phyloP scores from a whole-genome alignment of 1,140 invertebrate genomes.

The Anastatus disparis region DNA sequence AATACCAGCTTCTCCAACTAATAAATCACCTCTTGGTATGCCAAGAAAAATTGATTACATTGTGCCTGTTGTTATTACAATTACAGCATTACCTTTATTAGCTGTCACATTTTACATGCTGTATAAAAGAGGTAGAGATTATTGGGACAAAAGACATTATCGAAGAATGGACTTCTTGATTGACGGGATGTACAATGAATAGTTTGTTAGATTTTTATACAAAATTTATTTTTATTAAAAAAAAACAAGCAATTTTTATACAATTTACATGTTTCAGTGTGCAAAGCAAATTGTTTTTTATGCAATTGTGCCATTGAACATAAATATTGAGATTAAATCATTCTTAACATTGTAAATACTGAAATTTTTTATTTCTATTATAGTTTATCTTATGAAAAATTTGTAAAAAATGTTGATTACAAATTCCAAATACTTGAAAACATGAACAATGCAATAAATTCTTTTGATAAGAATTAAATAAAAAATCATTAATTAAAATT shows the following conservation, averaged over 20 bases:
- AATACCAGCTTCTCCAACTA: slow-evolving; percentile 50
- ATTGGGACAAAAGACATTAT: slow-evolving; percentile 81
- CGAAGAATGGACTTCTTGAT: slow-evolving; percentile 82
- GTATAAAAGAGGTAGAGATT: slow-evolving; percentile 75
- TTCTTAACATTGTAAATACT: slow-evolving; percentile 13
- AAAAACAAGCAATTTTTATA: slow-evolving; percentile 32
- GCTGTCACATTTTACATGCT: slow-evolving; percentile 71
- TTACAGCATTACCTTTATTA: slow-evolving; percentile 74
- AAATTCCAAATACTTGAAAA: too few species aligned
- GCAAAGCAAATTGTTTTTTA: slow-evolving; percentile 8
- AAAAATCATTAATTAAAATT: slow-evolving; percentile 22
- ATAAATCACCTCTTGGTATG: slow-evolving; percentile 47
- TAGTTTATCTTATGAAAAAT: background rate
- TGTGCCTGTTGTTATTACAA: slow-evolving; percentile 73
- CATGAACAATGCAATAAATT: background rate
- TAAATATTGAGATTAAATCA: background rate
- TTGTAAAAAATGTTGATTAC: background rate
- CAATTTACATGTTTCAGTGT: slow-evolving; percentile 17
- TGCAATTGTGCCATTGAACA: slow-evolving; percentile 18
- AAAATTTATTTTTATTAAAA: slow-evolving; percentile 9
- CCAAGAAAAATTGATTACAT: slow-evolving; percentile 69
- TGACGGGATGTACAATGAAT: slow-evolving; percentile 84
- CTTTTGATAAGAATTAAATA: background rate
- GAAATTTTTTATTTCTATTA: background rate
- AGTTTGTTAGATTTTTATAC: slow-evolving; percentile 41